Base-by-base conservation (phyloP, 2,797 vertebrate species). In the Setipinna tenuifilis region DNA sequence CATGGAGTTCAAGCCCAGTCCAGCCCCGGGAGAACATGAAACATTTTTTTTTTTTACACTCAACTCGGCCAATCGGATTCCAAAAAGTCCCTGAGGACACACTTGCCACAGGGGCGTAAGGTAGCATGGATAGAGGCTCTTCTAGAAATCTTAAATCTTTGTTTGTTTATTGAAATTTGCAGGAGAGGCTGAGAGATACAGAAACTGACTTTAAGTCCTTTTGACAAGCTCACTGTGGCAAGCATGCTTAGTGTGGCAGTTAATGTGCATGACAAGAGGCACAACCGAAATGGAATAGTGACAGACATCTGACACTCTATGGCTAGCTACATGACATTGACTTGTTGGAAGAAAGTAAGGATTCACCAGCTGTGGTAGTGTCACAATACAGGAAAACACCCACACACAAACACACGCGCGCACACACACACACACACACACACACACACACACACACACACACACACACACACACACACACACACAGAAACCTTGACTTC, bases 401-500 rank as follows among this genome's bases (percentile, higher is more conserved):
- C 59, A 19, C 57, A 58, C 11, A 58, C 57, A 19, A 1, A 61
- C n/a, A n/a, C 59, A 58, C 12, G 17, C n/a, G 19, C 59, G 23
- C 59, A 62, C 61, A 62, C n/a, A 23, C 2, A 23, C 6, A 6
- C 61, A 62, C 58, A 21, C 19, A 59, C 44, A 83, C 59, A 50
- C 25, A 54, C 54, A 48, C 44, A 82, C 82, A 82, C 86, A 82
- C 86, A 86, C 80, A 85, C 83, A 85, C 23, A 65, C 50, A 65
- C 54, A 81, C 71, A 82, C 46, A 58, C 7, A 19, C 50, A 83
- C 81, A 85, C 58, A 84, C 85, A 31, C 50, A 80, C 59, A 41
- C 65, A 87, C 84, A 84, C 82, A 61, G 71, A 54, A 50, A 50
- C 71, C 12, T 25, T 54, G 50, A 54, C 14, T 2, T 54, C 5